These are phyloP conservation scores for Teleogryllus occipitalis DNA, from an alignment of 1,140 invertebrate species.

Conservation along the genomic window DNA sequence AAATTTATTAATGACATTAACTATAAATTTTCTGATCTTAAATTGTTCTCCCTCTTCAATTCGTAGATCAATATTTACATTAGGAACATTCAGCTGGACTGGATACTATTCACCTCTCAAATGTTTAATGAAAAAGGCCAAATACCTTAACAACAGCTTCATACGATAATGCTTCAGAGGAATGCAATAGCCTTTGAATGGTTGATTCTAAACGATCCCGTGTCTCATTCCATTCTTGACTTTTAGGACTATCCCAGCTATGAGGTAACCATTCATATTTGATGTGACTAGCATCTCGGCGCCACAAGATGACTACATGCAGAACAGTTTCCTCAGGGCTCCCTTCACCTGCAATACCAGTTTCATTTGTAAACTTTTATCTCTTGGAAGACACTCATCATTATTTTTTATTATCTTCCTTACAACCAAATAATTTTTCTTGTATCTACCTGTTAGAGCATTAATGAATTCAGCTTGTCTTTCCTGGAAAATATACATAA, in stretches of 20 bases:
- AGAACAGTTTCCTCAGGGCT: slow-evolving; percentile 51
- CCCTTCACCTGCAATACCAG: slow-evolving; percentile 36
- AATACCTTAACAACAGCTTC: slow-evolving; percentile 37
- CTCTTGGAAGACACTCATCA: not conserved
- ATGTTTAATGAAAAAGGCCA: slow-evolving; percentile 12
- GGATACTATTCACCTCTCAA: not conserved
- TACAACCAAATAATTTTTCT: not conserved
- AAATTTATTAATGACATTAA: not conserved
- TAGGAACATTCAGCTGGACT: too few species aligned
- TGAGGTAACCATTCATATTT: slow-evolving; percentile 76
- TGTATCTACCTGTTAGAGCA: slow-evolving; percentile 51
- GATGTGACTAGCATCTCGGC: slow-evolving; percentile 70
- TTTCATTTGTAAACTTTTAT: too few species aligned
- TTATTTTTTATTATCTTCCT: not conserved
- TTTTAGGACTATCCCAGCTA: slow-evolving; percentile 35
- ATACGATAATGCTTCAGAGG: slow-evolving; percentile 48
- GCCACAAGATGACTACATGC: slow-evolving; percentile 81
- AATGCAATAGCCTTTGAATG: slow-evolving; percentile 59
- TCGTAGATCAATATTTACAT: not conserved
- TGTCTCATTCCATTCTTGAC: slow-evolving; percentile 60
- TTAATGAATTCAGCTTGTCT: slow-evolving; percentile 73
- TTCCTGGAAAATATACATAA: slow-evolving; percentile 80
- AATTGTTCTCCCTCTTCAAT: not conserved
- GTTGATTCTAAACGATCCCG: slow-evolving; percentile 60
- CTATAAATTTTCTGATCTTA: not conserved